Evolutionary conservation across 2,113 vertebrate species (phyloP), one percentile per base, ranked within the genome.

Genomic region (Ivindomyrus marchei): DNA sequence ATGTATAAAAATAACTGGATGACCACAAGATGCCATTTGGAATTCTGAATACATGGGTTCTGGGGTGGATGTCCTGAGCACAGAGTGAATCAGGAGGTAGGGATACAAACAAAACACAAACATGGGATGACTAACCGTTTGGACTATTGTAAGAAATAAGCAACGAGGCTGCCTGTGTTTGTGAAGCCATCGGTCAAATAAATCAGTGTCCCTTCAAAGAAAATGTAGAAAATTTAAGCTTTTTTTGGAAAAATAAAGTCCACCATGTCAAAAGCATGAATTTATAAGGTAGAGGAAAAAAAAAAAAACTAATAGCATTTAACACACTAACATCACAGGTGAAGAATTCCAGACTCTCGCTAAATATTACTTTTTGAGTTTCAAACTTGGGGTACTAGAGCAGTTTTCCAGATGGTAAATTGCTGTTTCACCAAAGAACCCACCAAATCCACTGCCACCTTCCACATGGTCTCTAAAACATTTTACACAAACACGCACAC

Each of bases 41-140:
- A 96, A 96, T 95, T 96, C 95, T 96, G 96, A 95, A 96, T 94
- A 95, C 93, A 74, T 42, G 91, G 91, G 92, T 88, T 93, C 92
- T 36, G 50, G 80, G 77, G 87, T 50, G 91, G 93, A 92, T 53
- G 58, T 56, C 88, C 89, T 56, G 77, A 88, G 27, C 87, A 53
- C 86, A 13, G 47, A 87, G 87, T 42, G 84, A 62, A 49, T 52
- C 17, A 46, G 80, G 89, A 66, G 46, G n/a, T 88, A 85, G 74
- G 31, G 53, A 7, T 50, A 86, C 66, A 21, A 93, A 45, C 92
- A 91, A 91, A 92, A 93, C 92, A 91, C 91, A 95, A 92, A 91
- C 91, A 88, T 90, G 27, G 62, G 93, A 87, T 90, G 92, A 88
- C 66, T 36, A 62, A 88, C 86, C 42, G 94, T 92, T 95, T 94